Base-by-base conservation (phyloP, 2,888 invertebrate genomes). In the Acrocera orbiculus region DNA sequence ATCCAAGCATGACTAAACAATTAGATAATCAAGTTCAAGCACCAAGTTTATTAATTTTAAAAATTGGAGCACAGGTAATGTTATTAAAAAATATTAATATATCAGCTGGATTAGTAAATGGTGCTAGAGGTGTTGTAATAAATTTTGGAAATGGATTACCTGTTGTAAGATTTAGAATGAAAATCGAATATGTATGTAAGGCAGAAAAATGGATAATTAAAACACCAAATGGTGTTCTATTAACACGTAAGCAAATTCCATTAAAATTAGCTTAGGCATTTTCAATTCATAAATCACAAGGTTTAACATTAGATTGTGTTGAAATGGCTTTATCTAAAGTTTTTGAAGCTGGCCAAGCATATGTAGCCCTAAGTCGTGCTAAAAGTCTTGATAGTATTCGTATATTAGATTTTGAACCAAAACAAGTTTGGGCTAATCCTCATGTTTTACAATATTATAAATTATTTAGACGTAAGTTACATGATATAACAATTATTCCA, bases 211-310 rank as follows among this genome's bases (percentile, higher is more conserved):
- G 87, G 85, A 69, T 69, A 34, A 70, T 90, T 1, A 81, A 75
- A 55, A 73, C 75, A 32, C 59, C 71, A 1, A 62, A 60, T 41
- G 72, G 71, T 1, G 57, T 61, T 6, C 43, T 67, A 3, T 45
- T 70, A 2, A 66, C 67, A 36, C 61, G 71, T 3, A 58, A 62
- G 31, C 89, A 90, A 58, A 62, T 95, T 5, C 93, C 95, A 0
- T 61, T 95, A 1, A 85, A 85, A 51, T 63, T 95, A 13, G 93
- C 93, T 11, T 95, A 93, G 93, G 93, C 93, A 1, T 92, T 95
- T 60, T 93, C 93, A 3, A 93, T 95, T 47, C 95, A 95, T 55
- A 95, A 95, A 61, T 89, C 89, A 36, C 82, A 93, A 67, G 93
- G 93, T 3, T 66, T 93, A 48, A 92, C 93, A 1, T 63, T 93